Evolutionary conservation across 2,888 invertebrate genomes (phyloP), one percentile per base, ranked within the genome.

Genomic region (Trichogramma dendrolimi): DNA sequence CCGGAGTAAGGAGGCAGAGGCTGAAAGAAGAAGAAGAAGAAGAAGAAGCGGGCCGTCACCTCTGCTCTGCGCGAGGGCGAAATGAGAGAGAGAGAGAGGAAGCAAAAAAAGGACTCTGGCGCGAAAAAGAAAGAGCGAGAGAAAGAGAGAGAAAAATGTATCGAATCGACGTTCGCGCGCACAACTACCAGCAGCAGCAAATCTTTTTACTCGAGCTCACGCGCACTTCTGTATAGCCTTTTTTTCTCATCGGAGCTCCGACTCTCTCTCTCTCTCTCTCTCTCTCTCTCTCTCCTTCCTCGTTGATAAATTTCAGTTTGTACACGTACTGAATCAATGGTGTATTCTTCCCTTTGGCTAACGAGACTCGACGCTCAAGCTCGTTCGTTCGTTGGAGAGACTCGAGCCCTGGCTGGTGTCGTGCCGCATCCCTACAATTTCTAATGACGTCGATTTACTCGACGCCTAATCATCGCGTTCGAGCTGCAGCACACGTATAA

Each of bases 101-200:
- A 53, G 60, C 55, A 46, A 57, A 62, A 58, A 62, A 63, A 60
- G 56, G 11, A 44, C 48, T 50, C 51, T 41, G 55, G 53, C 38
- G 40, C 11, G 40, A 57, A 51, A 49, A 40, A 61, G 52, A 50
- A 50, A 58, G 55, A 59, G 55, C 56, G 52, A 60, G 48, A 41
- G 49, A 6, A 48, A 57, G 10, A 38, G 52, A 50, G 59, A 60
- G 48, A 41, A 58, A 52, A 52, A 40, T 46, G 52, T 50, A 44
- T 50, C 52, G 40, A 58, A 52, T 58, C 47, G 39, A 14, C 5
- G 58, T 14, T 46, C 49, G 44, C 7, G 48, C 44, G 10, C 39
- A 14, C 38, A 38, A 27, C 27, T 27, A 27, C 27, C 27, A 27
- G 27, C 27, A 10, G 47, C 42, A 38, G 38, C 11, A 42, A 43